Base-by-base conservation (phyloP, 2,797 vertebrate species). In the Fringilla coelebs region DNA sequence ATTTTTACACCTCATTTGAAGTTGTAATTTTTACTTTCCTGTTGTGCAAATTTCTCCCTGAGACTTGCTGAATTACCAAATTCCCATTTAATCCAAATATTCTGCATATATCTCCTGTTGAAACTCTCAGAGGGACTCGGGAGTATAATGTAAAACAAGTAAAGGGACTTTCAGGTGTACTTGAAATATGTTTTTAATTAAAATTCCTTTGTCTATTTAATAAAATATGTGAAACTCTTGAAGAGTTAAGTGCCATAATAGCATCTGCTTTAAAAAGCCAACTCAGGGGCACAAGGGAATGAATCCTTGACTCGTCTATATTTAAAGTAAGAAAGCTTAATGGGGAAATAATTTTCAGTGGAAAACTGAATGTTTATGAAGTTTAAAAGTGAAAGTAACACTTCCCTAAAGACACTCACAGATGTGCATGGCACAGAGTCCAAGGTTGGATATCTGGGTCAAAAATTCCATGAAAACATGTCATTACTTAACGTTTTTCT, bases 1-100 rank as follows among this genome's bases (percentile, higher is more conserved):
- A 13, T 76, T 95, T 90, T 96, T 91, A 89, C 74, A 85, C 83
- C 90, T 91, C 74, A 61, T 86, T 91, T 75, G 51, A 91, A 82
- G 63, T 60, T 70, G 83, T 66, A n/a, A 6, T 57, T 89, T 94
- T 94, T 88, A 55, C 36, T 73, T 62, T 88, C n/a, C 43, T 41
- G 1, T 62, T 57, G 73, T 49, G 36, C 45, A 43, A 2, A 49
- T 76, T 82, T 63, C 92, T 92, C 52, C 57, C 55, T 54, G 22
- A 89, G 43, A 51, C 79, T 73, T 82, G 54, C 26, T 38, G 74
- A 81, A 55, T 86, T 70, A 82, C 67, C 71, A 17, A 46, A 92
- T 90, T 88, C 76, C 43, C 72, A 46, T 20, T 82, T 67, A 85
- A 85, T 82, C 80, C 67, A 43, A 60, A 41, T 22, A 17, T 60